These are phyloP conservation scores for Epizoanthus illoricatus DNA, from an alignment of 92 coral and sea anemone genomes.

Conservation along the genomic window DNA sequence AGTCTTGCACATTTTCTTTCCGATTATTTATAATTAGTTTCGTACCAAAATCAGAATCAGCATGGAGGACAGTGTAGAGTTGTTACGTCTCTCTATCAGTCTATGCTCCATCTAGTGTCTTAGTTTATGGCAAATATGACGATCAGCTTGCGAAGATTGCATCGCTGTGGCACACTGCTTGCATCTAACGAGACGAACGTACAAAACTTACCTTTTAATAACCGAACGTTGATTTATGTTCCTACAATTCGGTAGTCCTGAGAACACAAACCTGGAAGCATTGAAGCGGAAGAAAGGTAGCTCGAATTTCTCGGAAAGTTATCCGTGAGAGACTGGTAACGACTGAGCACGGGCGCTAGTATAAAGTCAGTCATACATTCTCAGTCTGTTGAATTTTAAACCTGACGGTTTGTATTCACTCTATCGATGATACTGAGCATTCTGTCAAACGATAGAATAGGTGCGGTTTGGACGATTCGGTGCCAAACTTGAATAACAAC, in stretches of 20 bases:
- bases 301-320: not conserved
- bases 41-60: too few relatives aligned
- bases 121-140: not conserved
- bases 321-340: not conserved
- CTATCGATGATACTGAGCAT: not conserved
- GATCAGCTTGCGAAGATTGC: not conserved
- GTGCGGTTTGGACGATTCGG: not conserved
- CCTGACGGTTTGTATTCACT: too few relatives aligned
- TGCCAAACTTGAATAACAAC: not conserved
- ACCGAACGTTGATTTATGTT: not conserved
- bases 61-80: too few relatives aligned
- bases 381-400: too few relatives aligned
- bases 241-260: too few relatives aligned
- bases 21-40: too few relatives aligned
- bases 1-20: too few relatives aligned
- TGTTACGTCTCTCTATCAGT: too few relatives aligned
- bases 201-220: not conserved
- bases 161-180: not conserved
- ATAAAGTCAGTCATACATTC: too few relatives aligned
- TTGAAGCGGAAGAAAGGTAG: not conserved
- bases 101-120: not conserved
- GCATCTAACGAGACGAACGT: not conserved
- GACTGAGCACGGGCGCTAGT: too few relatives aligned
- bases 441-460: slow-evolving; percentile 1
- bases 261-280: too few relatives aligned